Evolutionary conservation across 92 coral and sea anemone genomes (phyloP).

Genomic region (Palythoa heliodiscus): DNA sequence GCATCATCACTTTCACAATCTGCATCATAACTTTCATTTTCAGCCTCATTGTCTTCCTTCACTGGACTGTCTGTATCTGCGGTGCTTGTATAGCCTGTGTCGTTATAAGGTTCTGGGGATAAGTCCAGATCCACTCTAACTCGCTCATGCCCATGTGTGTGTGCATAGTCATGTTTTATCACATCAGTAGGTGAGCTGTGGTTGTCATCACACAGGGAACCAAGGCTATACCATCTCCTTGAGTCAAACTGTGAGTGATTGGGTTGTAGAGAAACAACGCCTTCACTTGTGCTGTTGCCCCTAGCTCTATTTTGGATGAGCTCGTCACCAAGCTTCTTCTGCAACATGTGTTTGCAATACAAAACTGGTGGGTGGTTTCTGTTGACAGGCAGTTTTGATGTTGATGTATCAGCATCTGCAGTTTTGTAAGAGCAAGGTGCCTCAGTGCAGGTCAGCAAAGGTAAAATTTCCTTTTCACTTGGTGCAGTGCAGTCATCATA

Average conservation of each 20-base stretch:
- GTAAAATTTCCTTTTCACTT: neutral
- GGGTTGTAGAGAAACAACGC: neutral
- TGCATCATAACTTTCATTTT: constrained; percentile 29
- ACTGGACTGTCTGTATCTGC: constrained; percentile 38
- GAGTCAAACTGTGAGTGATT: constrained; percentile 35
- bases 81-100: constrained; percentile 37
- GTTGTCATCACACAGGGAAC: constrained; percentile 40
- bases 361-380: neutral
- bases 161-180: constrained; percentile 36
- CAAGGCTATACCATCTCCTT: constrained; percentile 39
- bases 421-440: neutral
- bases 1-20: constrained; percentile 26
- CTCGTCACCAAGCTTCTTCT: neutral
- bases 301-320: neutral
- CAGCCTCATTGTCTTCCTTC: constrained; percentile 14
- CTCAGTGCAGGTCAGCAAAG: neutral
- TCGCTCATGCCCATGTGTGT: constrained; percentile 28
- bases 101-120: constrained; percentile 20
- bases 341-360: neutral
- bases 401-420: neutral
- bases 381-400: neutral
- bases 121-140: constrained; percentile 10
- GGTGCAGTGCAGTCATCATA: neutral
- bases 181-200: constrained; percentile 32
- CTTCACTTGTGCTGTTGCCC: neutral